Percentiles rank a stretch among this genome's conserved stretches.
These are phyloP conservation scores for Argopecten irradians DNA, from an alignment of 1,140 invertebrate genomes.

Conservation along the genomic window DNA sequence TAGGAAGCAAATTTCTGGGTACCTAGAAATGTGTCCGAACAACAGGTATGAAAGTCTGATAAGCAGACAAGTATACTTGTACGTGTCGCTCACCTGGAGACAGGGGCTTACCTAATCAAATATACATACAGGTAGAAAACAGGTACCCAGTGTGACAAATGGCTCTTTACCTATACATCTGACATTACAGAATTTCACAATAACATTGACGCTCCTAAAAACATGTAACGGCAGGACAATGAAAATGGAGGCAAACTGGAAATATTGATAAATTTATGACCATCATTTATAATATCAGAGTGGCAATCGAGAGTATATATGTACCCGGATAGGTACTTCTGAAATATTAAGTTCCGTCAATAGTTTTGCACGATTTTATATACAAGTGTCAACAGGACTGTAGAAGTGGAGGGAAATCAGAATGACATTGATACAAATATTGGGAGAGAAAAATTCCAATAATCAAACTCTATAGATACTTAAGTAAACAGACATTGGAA, in stretches of 20 bases:
- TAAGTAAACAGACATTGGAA: neutral
- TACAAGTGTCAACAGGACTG: neutral
- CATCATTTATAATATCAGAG: neutral
- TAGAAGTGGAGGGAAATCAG: neutral
- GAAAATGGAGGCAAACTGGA: neutral
- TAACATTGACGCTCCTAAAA: neutral
- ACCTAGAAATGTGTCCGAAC: neutral
- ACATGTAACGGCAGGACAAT: neutral
- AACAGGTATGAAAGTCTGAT: neutral
- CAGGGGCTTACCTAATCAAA: neutral
- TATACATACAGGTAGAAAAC: neutral
- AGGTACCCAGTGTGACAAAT: slow-evolving; percentile 1
- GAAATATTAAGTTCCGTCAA: neutral
- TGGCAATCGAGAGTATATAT: neutral
- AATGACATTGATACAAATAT: neutral
- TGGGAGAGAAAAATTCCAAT: slow-evolving; percentile 23
- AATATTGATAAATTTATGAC: neutral
- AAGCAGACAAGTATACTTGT: neutral
- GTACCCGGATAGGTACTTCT: neutral
- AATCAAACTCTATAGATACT: neutral
- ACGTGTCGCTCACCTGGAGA: slow-evolving; percentile 6
- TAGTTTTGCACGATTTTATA: neutral
- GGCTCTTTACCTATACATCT: neutral
- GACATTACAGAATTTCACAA: neutral
- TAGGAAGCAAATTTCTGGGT: neutral